These are phyloP conservation scores for Desmophyllum pertusum DNA, from an alignment of 92 coral and sea anemone species.

Conservation along the genomic window DNA sequence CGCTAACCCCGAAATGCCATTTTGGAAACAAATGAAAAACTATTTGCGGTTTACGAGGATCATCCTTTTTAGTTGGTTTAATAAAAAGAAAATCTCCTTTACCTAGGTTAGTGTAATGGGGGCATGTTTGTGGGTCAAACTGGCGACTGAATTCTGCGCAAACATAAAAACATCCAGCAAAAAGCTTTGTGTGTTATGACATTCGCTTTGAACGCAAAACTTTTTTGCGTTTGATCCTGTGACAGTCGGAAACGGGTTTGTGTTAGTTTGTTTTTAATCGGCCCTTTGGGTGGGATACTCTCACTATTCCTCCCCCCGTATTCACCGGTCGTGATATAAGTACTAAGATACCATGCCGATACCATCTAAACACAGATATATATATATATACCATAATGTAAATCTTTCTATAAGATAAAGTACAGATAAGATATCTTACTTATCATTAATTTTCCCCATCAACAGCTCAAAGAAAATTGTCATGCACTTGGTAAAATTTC, in stretches of 20 bases:
- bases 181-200: conserved; percentile 1
- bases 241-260: conserved; percentile 20
- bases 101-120: background rate
- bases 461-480: background rate
- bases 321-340: background rate
- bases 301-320: background rate
- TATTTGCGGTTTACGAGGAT: conserved; percentile 32
- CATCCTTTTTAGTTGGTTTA: conserved; percentile 16
- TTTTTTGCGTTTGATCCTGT: background rate
- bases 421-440: background rate
- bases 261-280: conserved; percentile 20
- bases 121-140: conserved; percentile 16
- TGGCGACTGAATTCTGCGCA: background rate
- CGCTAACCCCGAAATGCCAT: conserved; percentile 27
- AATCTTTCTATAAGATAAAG: conserved; percentile 31
- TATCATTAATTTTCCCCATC: background rate
- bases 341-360: background rate
- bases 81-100: conserved; percentile 11
- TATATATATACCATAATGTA: conserved; percentile 4
- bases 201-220: background rate
- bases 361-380: conserved; percentile 4
- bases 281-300: conserved; percentile 10
- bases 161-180: background rate
- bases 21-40: conserved; percentile 11
- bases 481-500: conserved; percentile 11